phyloP scores from a whole-genome alignment of 2,888 invertebrate species.

The Agrilus cyanescens region DNA sequence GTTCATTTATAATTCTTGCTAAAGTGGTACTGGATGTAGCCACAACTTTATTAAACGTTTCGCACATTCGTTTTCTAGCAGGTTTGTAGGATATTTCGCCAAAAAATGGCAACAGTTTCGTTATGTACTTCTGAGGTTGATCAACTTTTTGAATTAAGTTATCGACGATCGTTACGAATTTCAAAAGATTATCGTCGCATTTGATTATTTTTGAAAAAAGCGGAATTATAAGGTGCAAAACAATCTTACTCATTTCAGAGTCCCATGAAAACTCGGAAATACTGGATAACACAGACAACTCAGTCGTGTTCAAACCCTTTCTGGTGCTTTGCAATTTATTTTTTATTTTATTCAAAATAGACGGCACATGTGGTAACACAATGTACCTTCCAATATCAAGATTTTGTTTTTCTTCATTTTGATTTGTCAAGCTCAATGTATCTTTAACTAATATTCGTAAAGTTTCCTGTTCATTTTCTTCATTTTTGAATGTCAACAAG shows the following conservation, averaged over 20 bases:
- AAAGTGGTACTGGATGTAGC: constrained; percentile 39
- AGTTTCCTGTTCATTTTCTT: constrained; percentile 41
- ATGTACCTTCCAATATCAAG: constrained; percentile 64
- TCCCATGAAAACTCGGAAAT: constrained; percentile 64
- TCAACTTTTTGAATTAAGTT: constrained; percentile 62
- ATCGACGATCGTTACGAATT: constrained; percentile 58
- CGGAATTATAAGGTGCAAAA: constrained; percentile 60
- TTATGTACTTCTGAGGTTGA: constrained; percentile 53
- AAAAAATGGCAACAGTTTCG: constrained; percentile 59
- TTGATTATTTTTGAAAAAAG: constrained; percentile 54
- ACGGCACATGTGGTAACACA: constrained; percentile 59
- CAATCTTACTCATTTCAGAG: constrained; percentile 52
- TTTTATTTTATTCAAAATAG: constrained; percentile 58
- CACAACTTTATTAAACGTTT: constrained; percentile 48
- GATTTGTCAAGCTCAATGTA: constrained; percentile 29
- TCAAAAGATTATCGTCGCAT: constrained; percentile 56
- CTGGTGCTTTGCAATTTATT: constrained; percentile 48
- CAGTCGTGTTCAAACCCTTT: constrained; percentile 50
- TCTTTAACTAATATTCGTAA: constrained; percentile 31
- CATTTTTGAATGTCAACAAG: constrained; percentile 52
- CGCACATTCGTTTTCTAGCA: constrained; percentile 56
- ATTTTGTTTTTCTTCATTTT: constrained; percentile 30
- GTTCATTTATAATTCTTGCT: constrained; percentile 45
- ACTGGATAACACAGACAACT: constrained; percentile 61
- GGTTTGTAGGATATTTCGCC: constrained; percentile 52